These are phyloP conservation scores for Atrina japonica DNA, from an alignment of 2,888 invertebrate genomes.

Conservation along the genomic window DNA sequence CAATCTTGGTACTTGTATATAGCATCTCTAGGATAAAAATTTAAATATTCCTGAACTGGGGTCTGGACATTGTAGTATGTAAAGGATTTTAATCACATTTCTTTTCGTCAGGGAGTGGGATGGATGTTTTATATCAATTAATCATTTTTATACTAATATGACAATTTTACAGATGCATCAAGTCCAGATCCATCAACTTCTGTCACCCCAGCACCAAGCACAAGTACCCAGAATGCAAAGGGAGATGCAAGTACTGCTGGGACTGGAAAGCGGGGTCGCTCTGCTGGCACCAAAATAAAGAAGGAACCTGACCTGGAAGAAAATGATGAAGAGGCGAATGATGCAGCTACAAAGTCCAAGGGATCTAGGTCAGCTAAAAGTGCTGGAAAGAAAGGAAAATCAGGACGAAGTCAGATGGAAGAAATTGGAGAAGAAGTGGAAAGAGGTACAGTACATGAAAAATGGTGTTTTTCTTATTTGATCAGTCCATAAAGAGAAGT, in stretches of 20 bases:
- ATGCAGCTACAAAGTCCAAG: slow-evolving; percentile 29
- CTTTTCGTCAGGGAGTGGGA: no score
- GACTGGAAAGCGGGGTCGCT: slow-evolving; percentile 4
- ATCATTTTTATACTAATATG: no score
- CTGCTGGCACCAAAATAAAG: slow-evolving; percentile 47
- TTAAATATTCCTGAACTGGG: no score
- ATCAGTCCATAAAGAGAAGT: no score
- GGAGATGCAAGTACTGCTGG: slow-evolving; percentile 40
- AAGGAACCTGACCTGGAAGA: slow-evolving; percentile 49
- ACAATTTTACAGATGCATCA: slow-evolving; percentile 45
- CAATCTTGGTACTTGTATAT: no score
- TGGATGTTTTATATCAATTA: no score
- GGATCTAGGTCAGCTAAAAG: slow-evolving; percentile 52
- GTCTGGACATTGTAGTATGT: no score
- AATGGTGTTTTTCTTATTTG: no score
- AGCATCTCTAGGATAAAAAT: no score
- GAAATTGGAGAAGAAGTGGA: slow-evolving; percentile 44
- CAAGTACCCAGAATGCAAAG: slow-evolving; percentile 37
- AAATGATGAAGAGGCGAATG: slow-evolving; percentile 50
- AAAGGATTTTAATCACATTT: no score
- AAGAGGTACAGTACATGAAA: slow-evolving; percentile 27
- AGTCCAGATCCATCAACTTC: slow-evolving; percentile 51
- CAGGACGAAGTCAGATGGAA: slow-evolving; percentile 29
- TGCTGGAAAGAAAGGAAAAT: slow-evolving; percentile 48
- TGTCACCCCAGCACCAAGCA: slow-evolving; percentile 41